Evolutionary conservation across 1,140 invertebrate species (phyloP).

Genomic region (Centruroides vittatus): DNA sequence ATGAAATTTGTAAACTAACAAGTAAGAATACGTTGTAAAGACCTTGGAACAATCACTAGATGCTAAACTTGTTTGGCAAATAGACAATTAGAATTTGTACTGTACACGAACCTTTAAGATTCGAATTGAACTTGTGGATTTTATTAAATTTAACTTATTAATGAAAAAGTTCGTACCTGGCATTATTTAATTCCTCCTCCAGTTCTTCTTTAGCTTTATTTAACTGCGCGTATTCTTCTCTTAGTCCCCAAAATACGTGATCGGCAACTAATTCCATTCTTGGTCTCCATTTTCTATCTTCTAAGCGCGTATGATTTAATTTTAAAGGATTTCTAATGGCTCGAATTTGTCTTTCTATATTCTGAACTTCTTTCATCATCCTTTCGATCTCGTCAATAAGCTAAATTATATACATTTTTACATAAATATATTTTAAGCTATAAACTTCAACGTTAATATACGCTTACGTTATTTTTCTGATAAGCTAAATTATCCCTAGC

Average conservation of each 20-base stretch:
- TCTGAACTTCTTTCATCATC: slow-evolving; percentile 1
- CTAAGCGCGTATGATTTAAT: slow-evolving; percentile 7
- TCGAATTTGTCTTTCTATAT: neutral
- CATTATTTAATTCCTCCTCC: slow-evolving; percentile 4
- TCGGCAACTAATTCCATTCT: slow-evolving; percentile 6
- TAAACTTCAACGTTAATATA: neutral
- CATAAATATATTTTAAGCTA: neutral
- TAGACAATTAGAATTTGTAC: no score
- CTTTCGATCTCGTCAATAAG: slow-evolving; percentile 3
- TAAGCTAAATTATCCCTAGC: slow-evolving; percentile 4
- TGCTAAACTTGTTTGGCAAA: no score
- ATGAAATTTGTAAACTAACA: no score
- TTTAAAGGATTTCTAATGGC: neutral
- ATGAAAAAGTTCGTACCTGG: slow-evolving; percentile 1
- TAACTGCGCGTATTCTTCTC: slow-evolving; percentile 1
- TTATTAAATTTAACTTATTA: no score
- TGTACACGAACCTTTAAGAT: no score
- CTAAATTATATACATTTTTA: neutral
- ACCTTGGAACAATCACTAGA: no score
- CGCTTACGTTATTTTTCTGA: slow-evolving; percentile 4
- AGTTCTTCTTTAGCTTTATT: slow-evolving; percentile 3
- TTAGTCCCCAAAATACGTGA: neutral
- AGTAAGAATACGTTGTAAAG: no score
- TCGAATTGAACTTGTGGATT: no score
- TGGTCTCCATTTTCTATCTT: slow-evolving; percentile 4